Percentiles rank a stretch among this genome's conserved stretches.
These are phyloP conservation scores for Mactra quadrangularis DNA, from an alignment of 1,140 invertebrate genomes.

Conservation along the genomic window DNA sequence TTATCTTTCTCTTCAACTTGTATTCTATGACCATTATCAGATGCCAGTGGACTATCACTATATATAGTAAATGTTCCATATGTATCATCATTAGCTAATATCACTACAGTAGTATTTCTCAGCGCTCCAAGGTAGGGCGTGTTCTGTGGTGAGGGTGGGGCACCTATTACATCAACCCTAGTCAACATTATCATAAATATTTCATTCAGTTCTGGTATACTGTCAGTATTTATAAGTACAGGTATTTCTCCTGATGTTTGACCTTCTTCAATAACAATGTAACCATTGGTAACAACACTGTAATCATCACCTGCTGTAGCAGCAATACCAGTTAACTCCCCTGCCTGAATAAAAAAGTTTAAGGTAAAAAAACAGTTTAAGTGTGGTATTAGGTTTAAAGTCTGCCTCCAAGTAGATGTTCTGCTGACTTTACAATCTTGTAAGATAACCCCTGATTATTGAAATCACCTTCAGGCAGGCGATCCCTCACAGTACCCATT, in stretches of 20 bases:
- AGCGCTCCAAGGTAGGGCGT: constrained; percentile 73
- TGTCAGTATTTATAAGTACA: constrained; percentile 75
- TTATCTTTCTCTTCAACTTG: constrained; percentile 77
- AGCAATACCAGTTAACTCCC: constrained; percentile 47
- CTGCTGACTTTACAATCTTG: too few relatives aligned
- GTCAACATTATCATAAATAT: constrained; percentile 74
- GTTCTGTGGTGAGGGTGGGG: constrained; percentile 63
- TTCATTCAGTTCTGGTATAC: constrained; percentile 80
- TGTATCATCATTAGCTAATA: constrained; percentile 79
- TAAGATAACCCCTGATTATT: too few relatives aligned
- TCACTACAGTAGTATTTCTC: constrained; percentile 70
- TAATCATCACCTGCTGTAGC: constrained; percentile 77
- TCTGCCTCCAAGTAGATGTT: too few relatives aligned
- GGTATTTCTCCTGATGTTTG: constrained; percentile 67
- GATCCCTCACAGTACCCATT: too few relatives aligned
- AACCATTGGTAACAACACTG: constrained; percentile 67
- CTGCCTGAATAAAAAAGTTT: constrained; percentile 47
- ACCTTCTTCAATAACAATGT: constrained; percentile 73
- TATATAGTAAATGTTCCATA: constrained; percentile 79
- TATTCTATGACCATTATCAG: constrained; percentile 66
- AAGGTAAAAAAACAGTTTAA: too few relatives aligned
- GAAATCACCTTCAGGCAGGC: too few relatives aligned
- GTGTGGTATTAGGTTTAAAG: too few relatives aligned
- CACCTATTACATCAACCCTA: constrained; percentile 73
- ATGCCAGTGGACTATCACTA: constrained; percentile 70